Evolutionary conservation across 2,888 invertebrate species (phyloP).

Genomic region (Xanthorhoe designata): DNA sequence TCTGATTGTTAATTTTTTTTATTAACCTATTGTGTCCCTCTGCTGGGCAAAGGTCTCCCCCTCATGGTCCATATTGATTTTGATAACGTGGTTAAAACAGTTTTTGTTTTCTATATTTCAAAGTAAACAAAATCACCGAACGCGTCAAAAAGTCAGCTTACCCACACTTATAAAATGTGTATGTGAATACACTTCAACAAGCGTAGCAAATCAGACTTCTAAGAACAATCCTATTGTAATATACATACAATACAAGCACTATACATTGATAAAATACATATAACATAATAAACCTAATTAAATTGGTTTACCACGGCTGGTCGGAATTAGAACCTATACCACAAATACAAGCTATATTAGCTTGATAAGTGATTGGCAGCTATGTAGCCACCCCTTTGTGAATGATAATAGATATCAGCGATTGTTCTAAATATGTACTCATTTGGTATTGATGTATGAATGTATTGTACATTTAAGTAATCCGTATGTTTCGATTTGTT

Average conservation of each 20-base stretch:
- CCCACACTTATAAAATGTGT: too few species aligned
- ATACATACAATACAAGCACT: neutral
- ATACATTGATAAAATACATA: neutral
- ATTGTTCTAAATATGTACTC: neutral
- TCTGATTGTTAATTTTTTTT: too few species aligned
- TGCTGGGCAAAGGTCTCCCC: too few species aligned
- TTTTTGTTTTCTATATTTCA: too few species aligned
- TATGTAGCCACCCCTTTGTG: conserved; percentile 18
- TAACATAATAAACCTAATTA: conserved; percentile 18
- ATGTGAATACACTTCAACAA: too few species aligned
- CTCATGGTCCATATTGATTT: too few species aligned
- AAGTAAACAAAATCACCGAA: too few species aligned
- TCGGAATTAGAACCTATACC: conserved; percentile 15
- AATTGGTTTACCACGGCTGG: conserved; percentile 25
- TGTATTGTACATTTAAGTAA: neutral
- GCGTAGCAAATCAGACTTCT: too few species aligned
- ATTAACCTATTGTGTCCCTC: too few species aligned
- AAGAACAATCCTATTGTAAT: neutral
- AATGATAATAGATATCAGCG: conserved; percentile 7
- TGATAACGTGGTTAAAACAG: too few species aligned
- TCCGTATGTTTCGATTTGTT: neutral
- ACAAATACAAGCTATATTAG: conserved; percentile 14
- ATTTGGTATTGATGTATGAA: neutral
- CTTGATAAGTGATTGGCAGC: conserved; percentile 25
- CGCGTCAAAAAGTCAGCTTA: too few species aligned